phyloP scores from a whole-genome alignment of 2,113 vertebrate genomes.

The Xyrauchen texanus region DNA sequence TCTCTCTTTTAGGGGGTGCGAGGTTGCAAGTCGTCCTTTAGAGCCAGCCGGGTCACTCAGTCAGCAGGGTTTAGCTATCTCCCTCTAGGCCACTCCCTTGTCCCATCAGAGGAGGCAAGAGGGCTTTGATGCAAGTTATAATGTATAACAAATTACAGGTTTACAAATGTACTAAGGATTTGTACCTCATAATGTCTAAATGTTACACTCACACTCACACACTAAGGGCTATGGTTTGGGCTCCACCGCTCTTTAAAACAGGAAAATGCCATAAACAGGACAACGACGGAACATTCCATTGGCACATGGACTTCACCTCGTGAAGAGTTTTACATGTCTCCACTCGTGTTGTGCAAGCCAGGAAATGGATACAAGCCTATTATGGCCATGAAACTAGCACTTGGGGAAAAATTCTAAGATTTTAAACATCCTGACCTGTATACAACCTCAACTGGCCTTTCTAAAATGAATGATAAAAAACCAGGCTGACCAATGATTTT shows the following conservation, averaged over 20 bases:
- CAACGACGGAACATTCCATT: constrained; percentile 48
- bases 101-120: constrained; percentile 12
- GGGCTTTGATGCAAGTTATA: constrained; percentile 63
- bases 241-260: constrained; percentile 17
- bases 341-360: constrained; percentile 23
- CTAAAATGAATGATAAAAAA: background rate
- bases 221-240: constrained; percentile 40
- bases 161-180: constrained; percentile 59
- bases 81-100: constrained; percentile 38
- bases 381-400: background rate
- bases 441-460: constrained; percentile 2
- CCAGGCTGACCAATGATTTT: too few species aligned
- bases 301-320: constrained; percentile 30
- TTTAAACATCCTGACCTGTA: constrained; percentile 1
- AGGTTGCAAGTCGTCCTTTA: constrained; percentile 29
- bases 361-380: constrained; percentile 21
- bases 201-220: constrained; percentile 48
- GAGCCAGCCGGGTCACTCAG: constrained; percentile 13
- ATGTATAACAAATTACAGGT: constrained; percentile 62
- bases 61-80: constrained; percentile 23
- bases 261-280: constrained; percentile 48
- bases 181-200: constrained; percentile 57
- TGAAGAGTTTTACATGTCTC: constrained; percentile 37
- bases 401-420: too few species aligned
- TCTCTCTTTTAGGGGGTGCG: background rate